Evolutionary conservation across 2,888 invertebrate genomes (phyloP).

Genomic region (Apamea anceps): DNA sequence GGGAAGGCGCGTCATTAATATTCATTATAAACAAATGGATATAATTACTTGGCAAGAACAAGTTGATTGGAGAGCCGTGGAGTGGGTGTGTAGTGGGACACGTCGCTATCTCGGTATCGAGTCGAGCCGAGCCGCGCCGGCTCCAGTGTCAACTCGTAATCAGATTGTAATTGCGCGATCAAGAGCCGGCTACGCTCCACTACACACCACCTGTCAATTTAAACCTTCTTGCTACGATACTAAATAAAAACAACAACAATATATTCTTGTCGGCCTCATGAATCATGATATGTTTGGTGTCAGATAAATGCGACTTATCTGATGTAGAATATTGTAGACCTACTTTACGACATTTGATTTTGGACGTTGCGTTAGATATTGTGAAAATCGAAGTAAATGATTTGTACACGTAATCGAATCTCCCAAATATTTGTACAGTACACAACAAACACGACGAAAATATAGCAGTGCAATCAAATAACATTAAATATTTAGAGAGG

Average conservation of each 20-base stretch:
- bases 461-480: conserved; percentile 48
- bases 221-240: conserved; percentile 69
- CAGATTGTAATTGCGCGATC: conserved; percentile 85
- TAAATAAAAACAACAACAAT: conserved; percentile 66
- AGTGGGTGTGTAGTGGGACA: conserved; percentile 83
- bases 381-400: conserved; percentile 36
- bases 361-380: conserved; percentile 23
- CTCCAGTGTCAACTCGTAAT: conserved; percentile 80
- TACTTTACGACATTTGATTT: conserved; percentile 12
- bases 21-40: conserved; percentile 89
- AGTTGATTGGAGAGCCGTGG: conserved; percentile 83
- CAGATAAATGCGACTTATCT: conserved; percentile 40
- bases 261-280: conserved; percentile 55
- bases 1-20: conserved; percentile 84
- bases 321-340: conserved; percentile 15
- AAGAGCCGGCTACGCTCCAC: conserved; percentile 76
- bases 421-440: conserved; percentile 36
- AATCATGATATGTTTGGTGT: conserved; percentile 45
- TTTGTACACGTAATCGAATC: conserved; percentile 39
- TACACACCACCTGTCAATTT: conserved; percentile 80
- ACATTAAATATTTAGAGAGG: conserved; percentile 42
- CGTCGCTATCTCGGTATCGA: conserved; percentile 86
- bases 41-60: conserved; percentile 87
- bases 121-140: conserved; percentile 66
- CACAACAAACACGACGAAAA: conserved; percentile 39